A percentile compares a stretch with the other conserved stretches of the same genome.
Evolutionary conservation across 2,888 invertebrate genomes (phyloP).

Genomic region (Melieria omissa): DNA sequence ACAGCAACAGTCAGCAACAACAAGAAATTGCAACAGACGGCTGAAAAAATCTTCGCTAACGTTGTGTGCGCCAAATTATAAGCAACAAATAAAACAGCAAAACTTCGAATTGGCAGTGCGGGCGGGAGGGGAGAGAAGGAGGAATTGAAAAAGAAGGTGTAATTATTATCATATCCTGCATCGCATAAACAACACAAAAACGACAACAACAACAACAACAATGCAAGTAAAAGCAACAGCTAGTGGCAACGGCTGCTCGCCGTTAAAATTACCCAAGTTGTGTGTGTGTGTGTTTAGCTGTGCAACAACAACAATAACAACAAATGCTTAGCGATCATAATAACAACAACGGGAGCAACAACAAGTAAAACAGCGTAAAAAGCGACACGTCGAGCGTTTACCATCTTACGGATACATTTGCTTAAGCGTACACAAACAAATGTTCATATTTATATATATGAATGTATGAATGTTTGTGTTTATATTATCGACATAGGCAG

Average conservation of each 20-base stretch:
- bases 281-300: too few relatives aligned
- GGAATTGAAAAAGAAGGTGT: constrained; percentile 42
- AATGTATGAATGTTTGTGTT: neutral
- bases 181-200: constrained; percentile 53
- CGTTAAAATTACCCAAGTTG: too few relatives aligned
- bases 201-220: constrained; percentile 29
- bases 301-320: neutral
- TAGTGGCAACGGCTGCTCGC: too few relatives aligned
- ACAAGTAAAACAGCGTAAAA: constrained; percentile 24
- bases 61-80: too few relatives aligned
- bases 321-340: constrained; percentile 2
- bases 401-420: constrained; percentile 20
- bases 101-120: neutral
- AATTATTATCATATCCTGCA: constrained; percentile 64
- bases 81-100: neutral
- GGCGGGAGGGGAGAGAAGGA: neutral
- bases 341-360: neutral
- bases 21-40: neutral
- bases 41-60: too few relatives aligned
- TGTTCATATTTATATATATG: constrained; percentile 2
- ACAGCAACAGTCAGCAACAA: neutral
- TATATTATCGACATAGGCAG: too few relatives aligned
- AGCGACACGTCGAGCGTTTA: constrained; percentile 48
- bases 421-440: too few relatives aligned
- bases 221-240: neutral